A percentile compares a stretch with the other conserved stretches of the same genome.
These are phyloP conservation scores for Sinocyclocheilus rhinocerous DNA, from an alignment of 2,113 vertebrate species.

Conservation along the genomic window DNA sequence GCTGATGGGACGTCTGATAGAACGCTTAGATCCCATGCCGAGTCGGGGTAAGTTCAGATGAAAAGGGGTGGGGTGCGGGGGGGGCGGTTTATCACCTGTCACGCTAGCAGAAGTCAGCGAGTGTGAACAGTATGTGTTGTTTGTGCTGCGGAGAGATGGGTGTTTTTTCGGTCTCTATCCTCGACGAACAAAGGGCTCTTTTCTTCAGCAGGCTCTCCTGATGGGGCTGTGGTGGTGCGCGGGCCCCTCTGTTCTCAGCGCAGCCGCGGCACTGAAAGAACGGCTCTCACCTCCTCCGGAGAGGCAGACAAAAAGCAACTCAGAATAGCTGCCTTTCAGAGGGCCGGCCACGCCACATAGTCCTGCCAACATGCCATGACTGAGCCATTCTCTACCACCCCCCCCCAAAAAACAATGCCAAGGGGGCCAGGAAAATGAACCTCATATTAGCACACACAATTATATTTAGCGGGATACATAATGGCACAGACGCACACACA, in stretches of 20 bases:
- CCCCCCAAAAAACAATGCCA: conserved; percentile 22
- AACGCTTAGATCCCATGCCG: not conserved
- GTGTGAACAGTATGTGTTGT: conserved; percentile 52
- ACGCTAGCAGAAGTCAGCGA: conserved; percentile 46
- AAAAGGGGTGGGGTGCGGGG: conserved; percentile 26
- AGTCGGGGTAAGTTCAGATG: not conserved
- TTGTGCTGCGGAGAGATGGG: conserved; percentile 42
- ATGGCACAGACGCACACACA: conserved; percentile 39
- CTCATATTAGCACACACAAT: conserved; percentile 31
- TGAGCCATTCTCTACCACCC: conserved; percentile 48
- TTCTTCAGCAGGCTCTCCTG: conserved; percentile 39
- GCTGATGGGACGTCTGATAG: conserved; percentile 13
- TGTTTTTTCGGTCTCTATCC: conserved; percentile 45
- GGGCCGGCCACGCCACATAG: conserved; percentile 31
- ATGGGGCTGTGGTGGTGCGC: conserved; percentile 23
- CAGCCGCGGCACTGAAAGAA: conserved; percentile 49
- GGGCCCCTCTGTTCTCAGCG: conserved; percentile 38
- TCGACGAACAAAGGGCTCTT: conserved; percentile 52
- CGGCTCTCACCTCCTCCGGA: conserved; percentile 55
- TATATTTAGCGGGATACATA: conserved; percentile 37
- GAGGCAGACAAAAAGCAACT: conserved; percentile 51
- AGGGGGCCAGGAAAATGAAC: conserved; percentile 42
- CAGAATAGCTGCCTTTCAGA: conserved; percentile 51
- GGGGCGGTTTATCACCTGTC: conserved; percentile 43
- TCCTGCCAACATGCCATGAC: conserved; percentile 56